phyloP scores from a whole-genome alignment of 2,888 invertebrate species.

The Drosophila engyochracea region DNA sequence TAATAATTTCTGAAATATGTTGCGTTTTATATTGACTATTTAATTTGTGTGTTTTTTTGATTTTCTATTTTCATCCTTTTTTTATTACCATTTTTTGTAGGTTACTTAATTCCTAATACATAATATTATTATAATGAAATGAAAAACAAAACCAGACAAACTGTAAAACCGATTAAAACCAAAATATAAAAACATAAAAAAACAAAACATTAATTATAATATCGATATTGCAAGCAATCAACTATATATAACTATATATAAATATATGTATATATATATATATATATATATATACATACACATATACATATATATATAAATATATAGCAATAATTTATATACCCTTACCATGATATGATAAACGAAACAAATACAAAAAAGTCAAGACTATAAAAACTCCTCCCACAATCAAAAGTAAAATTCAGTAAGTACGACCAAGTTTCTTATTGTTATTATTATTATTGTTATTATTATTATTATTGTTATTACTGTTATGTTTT shows the following conservation, averaged over 20 bases:
- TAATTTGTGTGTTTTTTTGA: conserved; percentile 76
- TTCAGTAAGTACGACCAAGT: conserved; percentile 68
- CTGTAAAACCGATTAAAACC: conserved; percentile 59
- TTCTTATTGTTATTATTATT: conserved; percentile 36
- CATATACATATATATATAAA: conserved; percentile 12
- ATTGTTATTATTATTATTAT: conserved; percentile 38
- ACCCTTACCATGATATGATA: conserved; percentile 40
- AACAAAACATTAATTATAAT: conserved; percentile 50
- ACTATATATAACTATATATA: conserved; percentile 50
- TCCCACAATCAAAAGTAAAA: conserved; percentile 63
- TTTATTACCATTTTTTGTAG: conserved; percentile 85
- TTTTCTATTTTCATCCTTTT: conserved; percentile 78
- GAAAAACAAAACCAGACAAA: conserved; percentile 55
- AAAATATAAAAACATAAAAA: conserved; percentile 57
- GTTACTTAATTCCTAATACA: conserved; percentile 85
- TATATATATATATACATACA: conserved; percentile 42
- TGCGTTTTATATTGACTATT: conserved; percentile 65
- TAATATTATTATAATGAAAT: conserved; percentile 40
- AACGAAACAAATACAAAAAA: conserved; percentile 39
- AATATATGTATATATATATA: conserved; percentile 23
- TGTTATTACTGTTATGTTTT: conserved; percentile 33
- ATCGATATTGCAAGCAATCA: conserved; percentile 43
- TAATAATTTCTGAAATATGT: conserved; percentile 24
- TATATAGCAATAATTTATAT: conserved; percentile 38
- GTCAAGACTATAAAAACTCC: conserved; percentile 41